A percentile compares a stretch with the other conserved stretches of the same genome.
phyloP scores from a whole-genome alignment of 2,113 vertebrate genomes.

The Dromaius novaehollandiae region DNA sequence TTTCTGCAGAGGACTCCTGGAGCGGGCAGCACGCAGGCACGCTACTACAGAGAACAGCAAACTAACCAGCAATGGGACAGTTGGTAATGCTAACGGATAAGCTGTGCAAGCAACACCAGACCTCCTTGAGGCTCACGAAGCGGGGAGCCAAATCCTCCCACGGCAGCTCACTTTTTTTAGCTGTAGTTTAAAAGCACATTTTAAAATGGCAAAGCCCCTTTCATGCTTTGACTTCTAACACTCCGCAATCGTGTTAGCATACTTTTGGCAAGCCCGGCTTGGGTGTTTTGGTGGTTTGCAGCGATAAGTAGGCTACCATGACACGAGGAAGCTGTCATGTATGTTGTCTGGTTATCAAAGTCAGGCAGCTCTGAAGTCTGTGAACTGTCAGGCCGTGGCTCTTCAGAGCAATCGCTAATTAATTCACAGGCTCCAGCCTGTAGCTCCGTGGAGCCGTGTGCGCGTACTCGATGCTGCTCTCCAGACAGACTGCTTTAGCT shows the following conservation, averaged over 20 bases:
- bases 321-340: background rate
- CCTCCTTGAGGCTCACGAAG: no score
- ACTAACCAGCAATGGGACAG: background rate
- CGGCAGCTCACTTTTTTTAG: fast-evolving
- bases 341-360: background rate
- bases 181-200: background rate
- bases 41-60: background rate
- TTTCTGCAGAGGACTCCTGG: background rate
- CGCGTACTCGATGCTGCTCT: background rate
- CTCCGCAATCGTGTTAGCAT: background rate
- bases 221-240: background rate
- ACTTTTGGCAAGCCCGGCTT: background rate
- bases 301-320: background rate
- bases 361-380: background rate
- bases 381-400: background rate
- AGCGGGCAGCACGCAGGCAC: background rate
- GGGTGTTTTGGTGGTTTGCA: background rate
- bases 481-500: background rate
- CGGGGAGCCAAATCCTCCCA: background rate
- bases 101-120: background rate
- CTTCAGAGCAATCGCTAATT: constrained; percentile 56
- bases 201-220: background rate
- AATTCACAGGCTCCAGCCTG: background rate
- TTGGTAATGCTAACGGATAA: fast-evolving
- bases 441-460: background rate